Base-by-base conservation (phyloP, 2,797 vertebrate genomes). In the Phylloscopus collybita region DNA sequence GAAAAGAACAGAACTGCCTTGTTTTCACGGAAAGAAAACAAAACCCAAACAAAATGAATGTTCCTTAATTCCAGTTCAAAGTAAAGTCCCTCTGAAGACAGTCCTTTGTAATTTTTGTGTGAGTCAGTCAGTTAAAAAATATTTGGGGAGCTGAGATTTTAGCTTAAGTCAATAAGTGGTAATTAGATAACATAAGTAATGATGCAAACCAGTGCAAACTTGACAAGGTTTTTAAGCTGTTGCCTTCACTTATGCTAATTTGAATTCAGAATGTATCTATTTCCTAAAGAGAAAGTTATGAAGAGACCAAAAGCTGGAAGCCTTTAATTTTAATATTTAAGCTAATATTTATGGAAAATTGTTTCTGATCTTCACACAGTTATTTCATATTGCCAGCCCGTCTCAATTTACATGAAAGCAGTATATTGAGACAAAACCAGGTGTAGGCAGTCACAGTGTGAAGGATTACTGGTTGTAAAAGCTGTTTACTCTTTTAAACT, bases 401-500 rank as follows among this genome's bases (percentile, higher is more conserved):
- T 6, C 64, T 82, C 60, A 66, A 29, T 64, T 93, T 86, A 51
- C 1, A 4, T 57, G 69, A 62, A 62, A 94, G 54, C 65, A 71
- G 25, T 30, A 38, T 4, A 38, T 3, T 72, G 72, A 95, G 69
- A 70, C 66, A 93, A 90, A 90, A 70, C 25, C 65, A 75, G 78
- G 42, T 89, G 54, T 54, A 26, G 45, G 47, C 62, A 90, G 14
- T 86, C 59, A 54, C 45, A 40, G 16, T 3, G 0, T 92, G 86
- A 91, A 86, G 45, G 80, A 91, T 93, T 90, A 60, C 42, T 71
- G 71, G 20, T 10, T 88, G 38, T 80, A 88, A 82, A 90, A 93
- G 74, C 61, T 79, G 65, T 92, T 93, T 87, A 70, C 44, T 88
- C 80, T 83, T 90, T 79, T 74, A 92, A 92, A 83, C 84, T 85